phyloP scores from a whole-genome alignment of 2,888 invertebrate genomes.

The Idaea straminata region DNA sequence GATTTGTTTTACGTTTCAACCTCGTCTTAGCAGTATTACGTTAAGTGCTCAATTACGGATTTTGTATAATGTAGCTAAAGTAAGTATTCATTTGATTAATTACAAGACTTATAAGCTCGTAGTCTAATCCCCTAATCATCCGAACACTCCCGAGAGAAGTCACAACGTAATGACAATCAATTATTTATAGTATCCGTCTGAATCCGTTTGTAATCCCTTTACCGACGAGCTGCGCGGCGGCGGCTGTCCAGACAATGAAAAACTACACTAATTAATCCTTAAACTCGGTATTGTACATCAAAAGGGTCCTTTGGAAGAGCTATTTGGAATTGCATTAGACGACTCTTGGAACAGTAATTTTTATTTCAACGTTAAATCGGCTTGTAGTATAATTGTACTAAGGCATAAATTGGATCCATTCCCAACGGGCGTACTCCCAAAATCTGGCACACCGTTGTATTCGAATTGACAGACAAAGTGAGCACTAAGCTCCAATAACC shows the following conservation, averaged over 20 bases:
- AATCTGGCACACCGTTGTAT: background rate
- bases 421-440: background rate
- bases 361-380: constrained; percentile 25
- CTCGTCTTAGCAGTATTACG: no score
- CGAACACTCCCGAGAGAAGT: constrained; percentile 42
- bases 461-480: no score
- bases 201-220: constrained; percentile 47
- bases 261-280: constrained; percentile 58
- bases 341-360: constrained; percentile 33
- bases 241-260: constrained; percentile 48
- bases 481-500: no score
- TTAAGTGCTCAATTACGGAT: no score
- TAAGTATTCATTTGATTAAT: background rate
- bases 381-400: constrained; percentile 4
- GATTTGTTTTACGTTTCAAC: no score
- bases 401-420: background rate
- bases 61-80: background rate
- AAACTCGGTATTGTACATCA: constrained; percentile 48
- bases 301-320: constrained; percentile 42
- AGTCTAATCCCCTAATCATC: constrained; percentile 26
- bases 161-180: constrained; percentile 55
- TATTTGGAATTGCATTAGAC: constrained; percentile 23
- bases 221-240: constrained; percentile 23
- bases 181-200: constrained; percentile 54
- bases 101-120: background rate